A percentile compares a stretch with the other conserved stretches of the same genome.
Evolutionary conservation across 2,888 invertebrate species (phyloP).

Genomic region (Eupeodes latifasciatus): DNA sequence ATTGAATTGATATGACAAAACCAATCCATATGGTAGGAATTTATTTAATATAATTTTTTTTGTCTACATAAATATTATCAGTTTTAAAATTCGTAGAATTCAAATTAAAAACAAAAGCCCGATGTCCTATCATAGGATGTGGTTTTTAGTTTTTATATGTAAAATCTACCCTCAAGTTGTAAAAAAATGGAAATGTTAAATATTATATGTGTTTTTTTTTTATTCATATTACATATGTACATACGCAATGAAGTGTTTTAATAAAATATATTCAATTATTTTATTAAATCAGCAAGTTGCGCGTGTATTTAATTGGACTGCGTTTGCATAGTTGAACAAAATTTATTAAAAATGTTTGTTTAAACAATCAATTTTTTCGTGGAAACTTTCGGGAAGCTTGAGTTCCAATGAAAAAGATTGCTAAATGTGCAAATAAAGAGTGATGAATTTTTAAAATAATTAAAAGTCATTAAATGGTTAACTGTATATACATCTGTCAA

Average conservation of each 20-base stretch:
- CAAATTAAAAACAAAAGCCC: background rate
- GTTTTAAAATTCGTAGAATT: background rate
- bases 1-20: conserved; percentile 63
- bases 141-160: no score
- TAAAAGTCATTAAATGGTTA: no score
- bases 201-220: background rate
- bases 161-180: no score
- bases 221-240: background rate
- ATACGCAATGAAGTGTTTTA: conserved; percentile 2
- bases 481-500: no score
- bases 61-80: background rate
- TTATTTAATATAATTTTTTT: conserved; percentile 5
- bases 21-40: conserved; percentile 22
- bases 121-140: background rate
- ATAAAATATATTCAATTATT: conserved; percentile 56
- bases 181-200: background rate
- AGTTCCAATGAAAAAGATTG: background rate
- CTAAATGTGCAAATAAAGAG: no score
- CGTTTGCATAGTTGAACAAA: conserved; percentile 16
- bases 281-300: conserved; percentile 44
- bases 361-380: background rate
- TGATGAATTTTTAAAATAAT: no score
- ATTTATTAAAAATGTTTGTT: conserved; percentile 8
- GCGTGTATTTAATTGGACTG: conserved; percentile 19
- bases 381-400: background rate